These are phyloP conservation scores for Charadrius vociferus DNA, from an alignment of 2,113 vertebrate species.

Conservation along the genomic window DNA sequence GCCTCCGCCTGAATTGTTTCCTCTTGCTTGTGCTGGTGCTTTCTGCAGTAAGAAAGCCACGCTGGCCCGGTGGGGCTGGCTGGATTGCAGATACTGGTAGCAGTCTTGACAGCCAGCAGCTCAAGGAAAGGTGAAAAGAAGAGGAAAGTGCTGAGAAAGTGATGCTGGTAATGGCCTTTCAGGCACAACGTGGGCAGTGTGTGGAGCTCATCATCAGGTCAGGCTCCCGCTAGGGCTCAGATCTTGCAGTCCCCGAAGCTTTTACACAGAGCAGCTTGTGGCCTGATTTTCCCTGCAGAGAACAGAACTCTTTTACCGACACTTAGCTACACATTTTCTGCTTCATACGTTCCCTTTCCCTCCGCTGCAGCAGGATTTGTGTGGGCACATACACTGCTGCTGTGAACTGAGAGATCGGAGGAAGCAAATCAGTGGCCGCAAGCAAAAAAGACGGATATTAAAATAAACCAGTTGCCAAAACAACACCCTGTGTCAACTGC, in stretches of 20 bases:
- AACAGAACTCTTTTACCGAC: constrained; percentile 3
- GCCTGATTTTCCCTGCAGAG: constrained; percentile 58
- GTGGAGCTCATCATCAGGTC: constrained; percentile 14
- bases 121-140: background rate
- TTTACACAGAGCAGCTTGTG: constrained; percentile 61
- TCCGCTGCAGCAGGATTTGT: background rate
- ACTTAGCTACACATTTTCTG: background rate
- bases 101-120: background rate
- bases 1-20: background rate
- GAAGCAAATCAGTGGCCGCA: background rate
- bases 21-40: background rate
- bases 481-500: background rate
- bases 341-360: background rate
- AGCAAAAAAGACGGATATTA: background rate
- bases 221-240: constrained; percentile 12
- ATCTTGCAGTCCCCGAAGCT: background rate
- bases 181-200: background rate
- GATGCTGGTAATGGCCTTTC: constrained; percentile 9
- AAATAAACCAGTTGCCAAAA: constrained; percentile 33
- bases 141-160: background rate
- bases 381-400: background rate
- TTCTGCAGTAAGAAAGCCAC: background rate
- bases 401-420: background rate
- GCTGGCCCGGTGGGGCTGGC: background rate
- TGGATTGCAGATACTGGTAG: background rate